Base-by-base conservation (phyloP, 2,797 vertebrate genomes). In the Pseudotriccus pelzelni region DNA sequence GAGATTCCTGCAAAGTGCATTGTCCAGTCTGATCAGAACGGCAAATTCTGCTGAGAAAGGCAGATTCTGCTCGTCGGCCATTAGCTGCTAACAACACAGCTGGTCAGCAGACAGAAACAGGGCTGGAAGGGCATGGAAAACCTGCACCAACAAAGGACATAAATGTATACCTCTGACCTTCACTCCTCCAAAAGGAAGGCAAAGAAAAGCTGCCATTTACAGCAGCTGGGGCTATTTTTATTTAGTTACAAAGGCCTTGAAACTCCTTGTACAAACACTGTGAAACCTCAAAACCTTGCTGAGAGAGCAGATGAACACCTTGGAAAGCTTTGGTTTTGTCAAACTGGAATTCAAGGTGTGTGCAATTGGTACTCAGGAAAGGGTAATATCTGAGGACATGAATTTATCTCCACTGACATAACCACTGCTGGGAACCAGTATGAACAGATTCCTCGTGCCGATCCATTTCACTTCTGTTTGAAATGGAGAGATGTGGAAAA, bases 331-430 rank as follows among this genome's bases (percentile, higher is more conserved):
- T 68, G 41, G 2, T 77, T 91, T 67, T 69, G n/a, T 83, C 20
- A 84, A 87, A 84, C 50, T 39, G 43, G 49, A 91, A 89, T 68
- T 89, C 68, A 74, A 90, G 74, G 44, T 60, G 74, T 49, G 55
- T 56, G 73, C 27, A 78, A 87, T 36, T 52, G 27, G 47, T 73
- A 41, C 73, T 86, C 1, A 1, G 58, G 46, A 92, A 94, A 92
- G 76, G 93, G 55, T 66, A 93, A 56, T 70, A 60, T 70, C 59
- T 0, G n/a, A 84, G 39, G 62, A 74, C 21, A 37, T 82, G 59
- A 82, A 93, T 94, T 95, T 90, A 84, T 95, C 89, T 92, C 82
- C 44, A 50, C 47, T 91, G 89, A 94, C 89, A 88, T 17, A 73
- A 84, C 47, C 59, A 84, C 91, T 88, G 85, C 67, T 93, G 91